Conservation (phyloP, 2,113 vertebrate genomes). For the Cyprinodon variegatus region DNA sequence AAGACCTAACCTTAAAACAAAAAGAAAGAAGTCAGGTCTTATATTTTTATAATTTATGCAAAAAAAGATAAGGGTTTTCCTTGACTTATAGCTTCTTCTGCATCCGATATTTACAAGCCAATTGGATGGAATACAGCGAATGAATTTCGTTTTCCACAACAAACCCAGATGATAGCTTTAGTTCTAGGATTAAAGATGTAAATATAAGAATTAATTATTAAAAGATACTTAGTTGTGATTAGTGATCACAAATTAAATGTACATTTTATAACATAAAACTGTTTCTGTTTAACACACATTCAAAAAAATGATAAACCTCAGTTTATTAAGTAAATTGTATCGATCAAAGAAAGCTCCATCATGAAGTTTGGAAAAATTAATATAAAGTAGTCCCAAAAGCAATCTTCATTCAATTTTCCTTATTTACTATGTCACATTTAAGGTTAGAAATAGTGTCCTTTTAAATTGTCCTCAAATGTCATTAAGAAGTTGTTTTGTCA, state of each 20-base stretch:
- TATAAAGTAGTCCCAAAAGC: background rate
- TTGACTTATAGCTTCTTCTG: background rate
- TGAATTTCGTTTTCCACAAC: background rate
- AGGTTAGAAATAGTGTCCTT: background rate
- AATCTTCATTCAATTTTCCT: background rate
- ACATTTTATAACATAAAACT: background rate
- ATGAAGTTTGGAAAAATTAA: background rate
- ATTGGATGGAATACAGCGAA: background rate
- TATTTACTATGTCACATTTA: background rate
- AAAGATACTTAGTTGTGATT: background rate
- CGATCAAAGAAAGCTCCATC: background rate
- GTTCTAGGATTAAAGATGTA: background rate
- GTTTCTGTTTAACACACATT: background rate
- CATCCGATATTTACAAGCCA: background rate
- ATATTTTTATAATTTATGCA: background rate
- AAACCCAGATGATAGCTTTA: background rate
- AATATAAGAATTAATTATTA: no score
- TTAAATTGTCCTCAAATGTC: background rate
- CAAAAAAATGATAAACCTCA: background rate
- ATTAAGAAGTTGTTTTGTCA: background rate
- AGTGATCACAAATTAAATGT: background rate
- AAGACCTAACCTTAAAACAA: constrained; percentile 2
- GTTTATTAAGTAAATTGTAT: background rate
- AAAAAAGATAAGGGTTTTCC: background rate
- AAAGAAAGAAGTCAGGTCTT: constrained; percentile 4